phyloP scores from a whole-genome alignment of 1,140 invertebrate genomes.

The Drosophila sucinea region DNA sequence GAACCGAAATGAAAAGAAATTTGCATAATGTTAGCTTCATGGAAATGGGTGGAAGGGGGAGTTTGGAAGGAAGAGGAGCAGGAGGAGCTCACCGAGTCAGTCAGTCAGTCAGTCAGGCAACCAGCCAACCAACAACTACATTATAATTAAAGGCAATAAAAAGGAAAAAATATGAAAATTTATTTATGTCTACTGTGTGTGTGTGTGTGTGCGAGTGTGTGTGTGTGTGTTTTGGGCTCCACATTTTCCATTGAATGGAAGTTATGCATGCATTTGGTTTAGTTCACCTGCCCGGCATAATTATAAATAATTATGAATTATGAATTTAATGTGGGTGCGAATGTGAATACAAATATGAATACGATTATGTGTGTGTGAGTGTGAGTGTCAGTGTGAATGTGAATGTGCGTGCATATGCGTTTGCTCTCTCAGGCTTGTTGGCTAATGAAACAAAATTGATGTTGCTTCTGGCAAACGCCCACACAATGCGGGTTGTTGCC shows the following conservation, averaged over 20 bases:
- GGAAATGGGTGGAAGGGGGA: not conserved
- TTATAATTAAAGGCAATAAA: constrained; percentile 57
- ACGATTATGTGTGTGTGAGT: not conserved
- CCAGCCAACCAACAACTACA: constrained; percentile 4
- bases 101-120: constrained; percentile 8
- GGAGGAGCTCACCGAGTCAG: not conserved
- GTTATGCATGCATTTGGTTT: constrained; percentile 8
- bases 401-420: not conserved
- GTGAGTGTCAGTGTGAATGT: not conserved
- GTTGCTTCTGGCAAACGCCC: constrained; percentile 7
- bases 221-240: constrained; percentile 18
- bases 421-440: constrained; percentile 11
- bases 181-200: constrained; percentile 1
- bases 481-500: not conserved
- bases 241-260: constrained; percentile 26
- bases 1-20: not conserved
- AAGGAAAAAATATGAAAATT: constrained; percentile 39
- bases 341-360: constrained; percentile 24
- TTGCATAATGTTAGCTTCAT: not conserved
- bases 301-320: constrained; percentile 13
- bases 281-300: constrained; percentile 15
- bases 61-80: not conserved
- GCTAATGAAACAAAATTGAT: constrained; percentile 5
- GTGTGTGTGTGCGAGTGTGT: constrained; percentile 26
- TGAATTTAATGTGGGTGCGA: constrained; percentile 9